Base-by-base conservation (phyloP, 2,888 invertebrate species). In the Unio delphinus region DNA sequence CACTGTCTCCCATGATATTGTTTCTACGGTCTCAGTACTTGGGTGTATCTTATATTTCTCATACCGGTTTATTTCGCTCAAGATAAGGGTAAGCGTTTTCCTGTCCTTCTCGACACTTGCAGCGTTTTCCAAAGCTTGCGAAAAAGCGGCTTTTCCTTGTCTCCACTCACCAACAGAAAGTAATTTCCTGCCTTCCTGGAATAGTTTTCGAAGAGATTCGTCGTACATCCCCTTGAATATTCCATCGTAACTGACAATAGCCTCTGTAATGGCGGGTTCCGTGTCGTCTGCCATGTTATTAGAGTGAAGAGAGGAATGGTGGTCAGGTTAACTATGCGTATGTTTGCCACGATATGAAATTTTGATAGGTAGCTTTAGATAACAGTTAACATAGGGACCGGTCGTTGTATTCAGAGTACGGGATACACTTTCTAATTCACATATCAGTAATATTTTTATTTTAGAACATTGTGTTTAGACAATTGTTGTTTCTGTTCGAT, bases 171-270 rank as follows among this genome's bases (percentile, higher is more conserved):
- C 76, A 55, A 62, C 67, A 8, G 80, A 68, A 17, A 82, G 64
- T 18, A 65, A 64, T 56, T 73, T 65, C 20, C 82, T 67, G 1
- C 70, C 75, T 30, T 72, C 66, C 18, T 74, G 70, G 61, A 80
- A 82, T 64, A 78, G 60, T 5, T 74, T 64, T 55, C 71, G 61
- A 0, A 80, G 69, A 28, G 66, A 64, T 1, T 68, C 70, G 61
- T 78, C 74, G 55, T 81, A 76, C 68, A 83, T 74, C 17, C 76
- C 75, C 68, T 83, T 83, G 65, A 83, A 83, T 18, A 83, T 83
- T 26, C 82, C 82, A 76, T 81, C 81, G 64, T 81, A 83, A 20
- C 74, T 75, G 5, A 68, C 66, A 18, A 82, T 73, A 15, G 74
- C 80, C 2, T 70, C 65, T 1, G 80, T 80, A 6, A 68, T 59